Percentiles rank a stretch among this genome's conserved stretches.
These are phyloP conservation scores for Lagorchestes hirsutus DNA, from an alignment of 2,797 vertebrate species.

Conservation along the genomic window DNA sequence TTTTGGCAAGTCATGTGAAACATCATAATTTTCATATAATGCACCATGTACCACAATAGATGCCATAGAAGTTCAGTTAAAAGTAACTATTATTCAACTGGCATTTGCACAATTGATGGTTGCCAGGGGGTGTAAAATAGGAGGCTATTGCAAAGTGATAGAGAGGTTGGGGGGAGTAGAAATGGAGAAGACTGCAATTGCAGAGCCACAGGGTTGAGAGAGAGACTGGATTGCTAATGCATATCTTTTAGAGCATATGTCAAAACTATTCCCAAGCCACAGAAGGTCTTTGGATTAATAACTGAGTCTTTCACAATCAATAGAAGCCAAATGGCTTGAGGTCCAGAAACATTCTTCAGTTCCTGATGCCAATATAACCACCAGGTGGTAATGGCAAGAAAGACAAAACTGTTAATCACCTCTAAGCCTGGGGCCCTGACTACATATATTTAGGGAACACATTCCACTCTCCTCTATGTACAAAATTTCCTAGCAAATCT, in stretches of 20 bases:
- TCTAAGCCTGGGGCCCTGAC: not conserved
- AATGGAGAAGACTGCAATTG: not conserved
- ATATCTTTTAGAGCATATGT: not conserved
- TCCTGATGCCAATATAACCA: not conserved
- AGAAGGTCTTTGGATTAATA: not conserved
- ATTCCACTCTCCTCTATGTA: not conserved
- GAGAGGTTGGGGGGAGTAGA: not conserved
- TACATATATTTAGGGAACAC: not conserved
- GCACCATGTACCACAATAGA: not conserved
- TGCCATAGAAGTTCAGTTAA: not conserved
- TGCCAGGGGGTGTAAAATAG: not conserved
- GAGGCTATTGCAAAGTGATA: not conserved
- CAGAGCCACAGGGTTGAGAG: not conserved
- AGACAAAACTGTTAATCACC: not conserved
- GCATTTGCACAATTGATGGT: not conserved
- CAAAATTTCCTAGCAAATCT: not conserved
- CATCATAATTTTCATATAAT: not conserved
- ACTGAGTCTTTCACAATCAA: not conserved
- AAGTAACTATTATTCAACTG: not conserved
- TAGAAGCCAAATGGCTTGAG: not conserved
- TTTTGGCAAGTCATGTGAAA: not conserved
- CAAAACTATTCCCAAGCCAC: not conserved
- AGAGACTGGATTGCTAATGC: not conserved
- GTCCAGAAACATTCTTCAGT: not conserved
- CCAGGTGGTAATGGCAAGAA: not conserved